Percentiles rank a stretch among this genome's conserved stretches.
Evolutionary conservation across 2,888 invertebrate species (phyloP).

Genomic region (Zygothrica quintamaculata): DNA sequence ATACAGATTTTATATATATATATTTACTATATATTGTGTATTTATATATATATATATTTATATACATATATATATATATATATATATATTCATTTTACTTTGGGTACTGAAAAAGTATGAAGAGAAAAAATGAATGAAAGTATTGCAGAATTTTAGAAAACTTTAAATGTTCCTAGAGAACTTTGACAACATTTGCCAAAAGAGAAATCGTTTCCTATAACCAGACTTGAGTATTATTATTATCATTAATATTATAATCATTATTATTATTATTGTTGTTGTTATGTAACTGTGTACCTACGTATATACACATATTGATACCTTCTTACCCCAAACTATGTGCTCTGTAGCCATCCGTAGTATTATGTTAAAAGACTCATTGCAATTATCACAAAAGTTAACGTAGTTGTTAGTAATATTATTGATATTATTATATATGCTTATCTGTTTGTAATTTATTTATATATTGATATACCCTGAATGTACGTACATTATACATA

Average conservation of each 20-base stretch:
- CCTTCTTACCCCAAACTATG: conserved; percentile 42
- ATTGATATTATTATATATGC: conserved; percentile 8
- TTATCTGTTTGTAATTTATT: conserved; percentile 31
- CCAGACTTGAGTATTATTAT: conserved; percentile 11
- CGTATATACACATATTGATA: conserved; percentile 46
- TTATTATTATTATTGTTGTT: neutral
- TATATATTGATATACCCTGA: conserved; percentile 18
- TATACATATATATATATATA: conserved; percentile 27
- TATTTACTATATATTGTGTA: conserved; percentile 17
- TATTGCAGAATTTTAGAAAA: conserved; percentile 39
- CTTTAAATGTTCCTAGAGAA: conserved; percentile 22
- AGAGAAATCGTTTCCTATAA: conserved; percentile 34
- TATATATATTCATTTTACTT: conserved; percentile 53
- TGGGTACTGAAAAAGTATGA: conserved; percentile 16
- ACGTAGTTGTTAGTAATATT: conserved; percentile 59
- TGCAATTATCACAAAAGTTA: conserved; percentile 69
- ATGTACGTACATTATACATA: conserved; percentile 5
- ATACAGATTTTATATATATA: neutral
- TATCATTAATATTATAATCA: neutral
- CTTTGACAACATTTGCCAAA: conserved; percentile 35
- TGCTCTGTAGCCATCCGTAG: conserved; percentile 22
- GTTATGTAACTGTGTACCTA: neutral
- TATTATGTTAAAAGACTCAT: conserved; percentile 63
- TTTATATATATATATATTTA: conserved; percentile 11
- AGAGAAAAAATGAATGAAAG: conserved; percentile 9